These are phyloP conservation scores for Chelon auratus DNA, from an alignment of 2,797 vertebrate species.

Conservation along the genomic window DNA sequence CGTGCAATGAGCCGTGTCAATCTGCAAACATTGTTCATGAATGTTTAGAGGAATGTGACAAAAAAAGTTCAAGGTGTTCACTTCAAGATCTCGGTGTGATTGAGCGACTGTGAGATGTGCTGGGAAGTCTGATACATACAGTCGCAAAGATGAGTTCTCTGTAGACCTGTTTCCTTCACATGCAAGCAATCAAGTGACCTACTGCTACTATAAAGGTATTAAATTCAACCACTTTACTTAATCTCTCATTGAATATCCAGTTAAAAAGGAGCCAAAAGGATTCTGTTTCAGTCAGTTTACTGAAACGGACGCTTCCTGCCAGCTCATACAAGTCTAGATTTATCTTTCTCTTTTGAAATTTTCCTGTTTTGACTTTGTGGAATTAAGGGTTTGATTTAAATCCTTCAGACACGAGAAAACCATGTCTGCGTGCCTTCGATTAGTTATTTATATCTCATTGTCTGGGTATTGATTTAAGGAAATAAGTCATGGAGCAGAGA, in stretches of 20 bases:
- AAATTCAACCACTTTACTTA: not conserved
- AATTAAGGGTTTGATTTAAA: constrained; percentile 46
- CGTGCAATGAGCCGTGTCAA: too few species aligned
- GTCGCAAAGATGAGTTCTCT: not conserved
- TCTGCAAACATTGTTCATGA: too few species aligned
- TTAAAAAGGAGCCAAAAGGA: not conserved
- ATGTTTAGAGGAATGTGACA: too few species aligned
- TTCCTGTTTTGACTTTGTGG: constrained; percentile 41
- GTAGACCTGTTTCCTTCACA: not conserved
- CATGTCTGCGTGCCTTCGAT: constrained; percentile 42
- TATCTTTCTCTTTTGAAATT: constrained; percentile 30
- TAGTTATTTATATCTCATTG: constrained; percentile 64
- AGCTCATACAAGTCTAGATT: constrained; percentile 32
- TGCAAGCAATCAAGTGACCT: not conserved
- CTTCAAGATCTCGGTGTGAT: too few species aligned
- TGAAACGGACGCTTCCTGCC: constrained; percentile 26
- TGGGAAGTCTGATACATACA: too few species aligned
- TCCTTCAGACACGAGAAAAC: constrained; percentile 48
- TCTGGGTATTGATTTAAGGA: constrained; percentile 57
- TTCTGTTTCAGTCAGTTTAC: constrained; percentile 29
- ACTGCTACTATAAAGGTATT: not conserved
- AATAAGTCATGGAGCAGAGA: constrained; percentile 56
- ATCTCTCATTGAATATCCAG: not conserved
- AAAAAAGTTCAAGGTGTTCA: too few species aligned
- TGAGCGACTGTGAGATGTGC: too few species aligned